Evolutionary conservation across 2,113 vertebrate genomes (phyloP).

Genomic region (Macaca nemestrina): DNA sequence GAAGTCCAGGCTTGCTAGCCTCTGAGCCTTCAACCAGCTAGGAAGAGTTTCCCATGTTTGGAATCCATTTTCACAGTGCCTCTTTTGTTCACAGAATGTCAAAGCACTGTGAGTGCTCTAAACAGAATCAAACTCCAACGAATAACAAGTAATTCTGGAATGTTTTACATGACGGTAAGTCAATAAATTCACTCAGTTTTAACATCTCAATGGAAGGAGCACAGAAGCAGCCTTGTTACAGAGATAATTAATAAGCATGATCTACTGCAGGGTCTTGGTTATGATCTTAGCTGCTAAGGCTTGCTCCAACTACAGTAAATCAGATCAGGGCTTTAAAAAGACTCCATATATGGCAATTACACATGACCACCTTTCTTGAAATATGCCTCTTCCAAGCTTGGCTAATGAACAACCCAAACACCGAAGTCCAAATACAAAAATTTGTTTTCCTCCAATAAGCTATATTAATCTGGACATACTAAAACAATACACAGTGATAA

Average conservation of each 20-base stretch:
- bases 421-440: constrained; percentile 3
- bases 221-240: not conserved
- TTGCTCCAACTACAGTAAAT: not conserved
- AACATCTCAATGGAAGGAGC: not conserved
- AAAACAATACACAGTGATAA: not conserved
- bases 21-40: not conserved
- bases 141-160: constrained; percentile 13
- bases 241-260: constrained; percentile 22
- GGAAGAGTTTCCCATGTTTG: not conserved
- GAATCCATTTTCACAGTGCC: not conserved
- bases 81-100: constrained; percentile 32
- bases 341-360: constrained; percentile 66
- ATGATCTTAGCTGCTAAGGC: constrained; percentile 3
- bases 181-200: constrained; percentile 34
- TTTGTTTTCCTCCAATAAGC: not conserved
- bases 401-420: constrained; percentile 41
- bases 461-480: not conserved
- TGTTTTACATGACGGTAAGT: not conserved
- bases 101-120: constrained; percentile 3
- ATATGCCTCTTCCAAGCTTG: constrained; percentile 21
- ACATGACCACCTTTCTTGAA: constrained; percentile 48
- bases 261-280: not conserved
- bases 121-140: constrained; percentile 3
- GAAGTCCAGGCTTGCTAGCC: not conserved
- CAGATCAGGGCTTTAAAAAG: constrained; percentile 32